Base-by-base conservation (phyloP, 2,888 invertebrate genomes). In the Schizotus pectinicornis region DNA sequence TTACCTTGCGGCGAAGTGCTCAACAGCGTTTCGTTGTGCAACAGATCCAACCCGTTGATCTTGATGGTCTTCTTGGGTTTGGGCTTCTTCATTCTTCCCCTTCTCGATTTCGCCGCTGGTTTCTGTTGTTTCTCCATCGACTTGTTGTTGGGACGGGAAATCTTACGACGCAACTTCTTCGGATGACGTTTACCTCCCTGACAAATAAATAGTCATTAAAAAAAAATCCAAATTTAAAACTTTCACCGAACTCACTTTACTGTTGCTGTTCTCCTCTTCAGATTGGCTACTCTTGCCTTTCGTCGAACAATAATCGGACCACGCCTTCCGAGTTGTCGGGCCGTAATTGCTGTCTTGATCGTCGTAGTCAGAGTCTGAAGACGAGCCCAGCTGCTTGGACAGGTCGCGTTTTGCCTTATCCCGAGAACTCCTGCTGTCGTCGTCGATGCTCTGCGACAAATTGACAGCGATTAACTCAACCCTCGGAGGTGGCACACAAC, bases 21-120 rank as follows among this genome's bases (percentile, higher is more conserved):
- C 6, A 94, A 85, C 65, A 95, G 82, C 34, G 95, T 95, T 79
- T 94, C 91, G 70, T 90, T 92, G 79, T 95, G 95, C 67, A 95
- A 81, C 69, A 94, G 83, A 81, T 95, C 95, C 69, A 95, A 82
- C 11, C 94, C 94, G 64, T 89, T 91, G 75, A 95, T 94, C 80
- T 90, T 90, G 43, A 90, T 80, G 6, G 86, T 81, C 69, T 88
- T 87, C 77, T 88, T 88, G 11, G 85, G 79, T 72, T 85, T 84
- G 5, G 81, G 77, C 68, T 84, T 84, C 76, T 86, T 86, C 49
- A 88, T 82, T 75, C 87, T 80, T 67, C 89, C 86, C 42, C 85
- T 80, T 66, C 84, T 77, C 75, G 79, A 72, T 54, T 78, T 77
- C 32, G 74, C 73, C 74, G 82, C 66, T 77, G 81, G 11, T 77